Evolutionary conservation across 2,888 invertebrate species (phyloP).

Genomic region (Eurytoma adleriae): DNA sequence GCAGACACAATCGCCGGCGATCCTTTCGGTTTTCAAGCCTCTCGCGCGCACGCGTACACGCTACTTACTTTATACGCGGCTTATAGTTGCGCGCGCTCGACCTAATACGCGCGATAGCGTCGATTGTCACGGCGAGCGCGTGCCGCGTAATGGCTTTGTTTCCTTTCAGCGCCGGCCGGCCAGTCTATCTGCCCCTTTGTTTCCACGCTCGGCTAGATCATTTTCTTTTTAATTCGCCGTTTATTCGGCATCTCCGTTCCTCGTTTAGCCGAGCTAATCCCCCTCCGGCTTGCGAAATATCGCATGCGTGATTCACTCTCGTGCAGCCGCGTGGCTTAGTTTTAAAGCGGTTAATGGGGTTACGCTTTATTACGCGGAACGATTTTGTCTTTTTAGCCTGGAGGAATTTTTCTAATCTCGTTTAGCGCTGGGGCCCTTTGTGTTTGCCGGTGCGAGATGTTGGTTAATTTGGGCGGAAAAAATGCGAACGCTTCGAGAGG

Average conservation of each 20-base stretch:
- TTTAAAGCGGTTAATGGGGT: no score
- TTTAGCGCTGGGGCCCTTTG: no score
- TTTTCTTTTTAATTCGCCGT: constrained; percentile 10
- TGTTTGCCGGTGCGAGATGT: no score
- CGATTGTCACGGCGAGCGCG: constrained; percentile 35
- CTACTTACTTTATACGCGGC: neutral
- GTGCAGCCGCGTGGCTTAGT: no score
- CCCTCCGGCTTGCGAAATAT: no score
- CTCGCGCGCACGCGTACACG: neutral
- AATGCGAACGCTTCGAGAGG: no score
- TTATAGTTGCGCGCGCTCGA: neutral
- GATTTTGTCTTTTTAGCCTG: no score
- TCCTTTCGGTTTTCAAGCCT: constrained; percentile 22
- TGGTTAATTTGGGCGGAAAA: no score
- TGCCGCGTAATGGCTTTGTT: constrained; percentile 50
- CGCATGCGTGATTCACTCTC: no score
- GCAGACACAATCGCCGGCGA: constrained; percentile 8
- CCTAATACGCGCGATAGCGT: constrained; percentile 13
- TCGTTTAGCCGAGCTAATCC: neutral
- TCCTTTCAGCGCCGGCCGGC: constrained; percentile 42
- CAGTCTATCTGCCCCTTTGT: constrained; percentile 43
- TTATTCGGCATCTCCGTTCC: constrained; percentile 28
- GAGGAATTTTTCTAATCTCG: no score
- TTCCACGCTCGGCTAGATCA: neutral
- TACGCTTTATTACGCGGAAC: no score